Percentiles rank a stretch among this genome's conserved stretches.
phyloP scores from a whole-genome alignment of 2,113 vertebrate species.

The Microtus oregoni region DNA sequence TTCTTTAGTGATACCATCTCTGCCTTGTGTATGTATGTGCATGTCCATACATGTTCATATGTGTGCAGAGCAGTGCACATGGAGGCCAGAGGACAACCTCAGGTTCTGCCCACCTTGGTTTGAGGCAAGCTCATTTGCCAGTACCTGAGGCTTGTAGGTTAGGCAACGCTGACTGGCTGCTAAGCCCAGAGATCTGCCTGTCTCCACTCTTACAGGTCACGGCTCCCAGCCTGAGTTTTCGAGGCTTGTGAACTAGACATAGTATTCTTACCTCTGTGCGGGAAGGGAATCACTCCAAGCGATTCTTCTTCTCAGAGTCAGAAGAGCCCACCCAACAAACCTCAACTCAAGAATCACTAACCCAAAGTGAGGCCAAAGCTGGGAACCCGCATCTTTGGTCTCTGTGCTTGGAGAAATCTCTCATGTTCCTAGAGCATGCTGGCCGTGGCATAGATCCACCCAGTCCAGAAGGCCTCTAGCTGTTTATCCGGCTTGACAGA shows the following conservation, averaged over 20 bases:
- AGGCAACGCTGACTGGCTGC: background rate
- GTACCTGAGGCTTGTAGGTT: background rate
- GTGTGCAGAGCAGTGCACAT: background rate
- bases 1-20: background rate
- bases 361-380: background rate
- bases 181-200: background rate
- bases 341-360: background rate
- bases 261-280: background rate
- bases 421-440: background rate
- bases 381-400: background rate
- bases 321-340: background rate
- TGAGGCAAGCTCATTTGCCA: background rate
- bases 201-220: background rate
- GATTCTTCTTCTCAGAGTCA: background rate
- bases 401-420: background rate
- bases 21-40: background rate
- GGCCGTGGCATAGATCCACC: background rate
- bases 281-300: background rate
- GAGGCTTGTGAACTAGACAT: background rate
- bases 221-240: background rate
- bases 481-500: fast-evolving
- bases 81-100: background rate
- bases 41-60: background rate
- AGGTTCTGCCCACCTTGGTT: background rate
- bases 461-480: background rate